Evolutionary conservation across 2,888 invertebrate species (phyloP).

Genomic region (Epirrhoe alternata): DNA sequence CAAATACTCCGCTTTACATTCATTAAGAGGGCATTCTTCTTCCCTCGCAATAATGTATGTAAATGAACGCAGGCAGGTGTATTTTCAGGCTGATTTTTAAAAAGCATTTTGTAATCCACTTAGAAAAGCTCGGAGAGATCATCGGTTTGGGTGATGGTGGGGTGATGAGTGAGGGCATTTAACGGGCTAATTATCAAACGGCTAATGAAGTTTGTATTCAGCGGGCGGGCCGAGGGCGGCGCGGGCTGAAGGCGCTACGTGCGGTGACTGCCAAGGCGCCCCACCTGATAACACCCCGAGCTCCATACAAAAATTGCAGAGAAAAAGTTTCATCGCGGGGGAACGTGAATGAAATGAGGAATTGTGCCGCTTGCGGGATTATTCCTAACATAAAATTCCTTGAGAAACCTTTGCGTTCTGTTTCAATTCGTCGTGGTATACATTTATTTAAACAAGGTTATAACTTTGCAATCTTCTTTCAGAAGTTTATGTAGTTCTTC

Average conservation of each 20-base stretch:
- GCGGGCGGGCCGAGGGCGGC: conserved; percentile 72
- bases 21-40: background rate
- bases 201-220: conserved; percentile 86
- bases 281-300: conserved; percentile 83
- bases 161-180: conserved; percentile 79
- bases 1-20: background rate
- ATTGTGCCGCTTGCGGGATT: conserved; percentile 83
- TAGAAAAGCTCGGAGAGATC: conserved; percentile 49
- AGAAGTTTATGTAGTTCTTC: background rate
- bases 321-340: conserved; percentile 85
- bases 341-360: conserved; percentile 85
- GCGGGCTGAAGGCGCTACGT: conserved; percentile 74
- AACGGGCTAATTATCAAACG: conserved; percentile 85
- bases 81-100: conserved; percentile 24
- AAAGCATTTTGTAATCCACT: conserved; percentile 40
- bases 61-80: conserved; percentile 10
- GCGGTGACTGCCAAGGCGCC: conserved; percentile 78
- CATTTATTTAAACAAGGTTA: conserved; percentile 47
- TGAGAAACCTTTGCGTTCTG: conserved; percentile 76
- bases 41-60: background rate
- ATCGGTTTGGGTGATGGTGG: conserved; percentile 65
- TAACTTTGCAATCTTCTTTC: conserved; percentile 10
- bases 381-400: conserved; percentile 78
- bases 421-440: conserved; percentile 75
- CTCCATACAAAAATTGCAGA: conserved; percentile 84